Base-by-base conservation (phyloP, 2,113 vertebrate genomes). In the Phylloscopus whistleri region DNA sequence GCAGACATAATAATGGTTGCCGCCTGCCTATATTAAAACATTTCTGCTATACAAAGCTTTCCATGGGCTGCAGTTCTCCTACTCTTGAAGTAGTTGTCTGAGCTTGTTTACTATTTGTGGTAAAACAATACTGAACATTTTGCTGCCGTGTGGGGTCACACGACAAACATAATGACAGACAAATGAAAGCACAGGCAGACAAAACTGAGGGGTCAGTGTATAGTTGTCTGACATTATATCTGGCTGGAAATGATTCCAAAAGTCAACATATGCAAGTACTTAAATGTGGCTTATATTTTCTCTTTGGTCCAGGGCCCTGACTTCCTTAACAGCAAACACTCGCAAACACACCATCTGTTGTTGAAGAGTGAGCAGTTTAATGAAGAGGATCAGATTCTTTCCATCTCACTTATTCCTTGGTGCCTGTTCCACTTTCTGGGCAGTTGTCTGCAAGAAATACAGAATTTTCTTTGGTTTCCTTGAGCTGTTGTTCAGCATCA, bases 231-330 rank as follows among this genome's bases (percentile, higher is more conserved):
- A 95, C 31, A 31, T 63, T 84, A 41, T 70, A 84, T 84, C 51
- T 92, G 85, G 59, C 68, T 90, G 76, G 44, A 96, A 94, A 75
- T 44, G 0, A 92, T 90, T 86, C 88, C 79, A 94, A 81, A 95
- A 90, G 88, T 91, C 93, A 93, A 72, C 95, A 95, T 93, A 93
- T 93, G 92, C 83, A 93, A 93, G 52, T 64, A 84, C 85, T 90
- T 96, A 93, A 87, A 90, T 64, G 79, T 67, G 56, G 90, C 46
- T 94, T 93, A 12, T 86, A 88, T 92, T 92, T 96, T 95, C 79
- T 76, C 72, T 90, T 94, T 95, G 86, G 87, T 94, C 95, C 60
- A 84, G 83, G 74, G 92, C 83, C 84, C 48, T 70, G 91, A 86
- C 90, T 94, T 94, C 72, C 83, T 84, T 91, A 74, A 68, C 6